phyloP scores from a whole-genome alignment of 2,888 invertebrate species.

The Monoplex corrugatus region DNA sequence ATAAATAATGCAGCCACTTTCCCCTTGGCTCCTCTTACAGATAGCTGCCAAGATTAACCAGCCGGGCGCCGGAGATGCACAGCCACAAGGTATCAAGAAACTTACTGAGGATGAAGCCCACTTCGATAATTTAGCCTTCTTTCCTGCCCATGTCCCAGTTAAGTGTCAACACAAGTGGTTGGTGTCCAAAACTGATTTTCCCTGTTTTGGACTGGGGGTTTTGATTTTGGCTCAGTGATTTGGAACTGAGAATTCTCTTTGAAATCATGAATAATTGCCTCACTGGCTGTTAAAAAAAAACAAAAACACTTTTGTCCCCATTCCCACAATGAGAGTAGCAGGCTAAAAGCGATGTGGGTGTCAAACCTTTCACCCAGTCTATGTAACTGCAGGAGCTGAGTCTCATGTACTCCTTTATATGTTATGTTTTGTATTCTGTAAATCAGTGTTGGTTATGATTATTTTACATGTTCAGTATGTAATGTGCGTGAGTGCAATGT shows the following conservation, averaged over 20 bases:
- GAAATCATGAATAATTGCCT: too few relatives aligned
- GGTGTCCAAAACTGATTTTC: not conserved
- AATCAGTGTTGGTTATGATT: not conserved
- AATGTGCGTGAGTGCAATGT: not conserved
- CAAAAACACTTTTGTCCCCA: not conserved
- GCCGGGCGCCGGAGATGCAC: conserved; percentile 75
- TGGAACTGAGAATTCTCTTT: not conserved
- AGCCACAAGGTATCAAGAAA: conserved; percentile 73
- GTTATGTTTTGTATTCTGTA: not conserved
- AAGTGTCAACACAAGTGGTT: not conserved
- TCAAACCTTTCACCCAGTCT: conserved; percentile 22
- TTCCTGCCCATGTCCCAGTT: conserved; percentile 24
- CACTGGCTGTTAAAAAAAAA: not conserved
- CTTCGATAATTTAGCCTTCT: conserved; percentile 60
- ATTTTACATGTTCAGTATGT: not conserved
- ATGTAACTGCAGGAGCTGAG: conserved; percentile 36
- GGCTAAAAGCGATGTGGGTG: conserved; percentile 42
- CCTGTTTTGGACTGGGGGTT: not conserved
- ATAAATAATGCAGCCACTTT: conserved; percentile 35
- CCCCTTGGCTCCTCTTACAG: conserved; percentile 63
- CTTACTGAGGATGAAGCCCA: conserved; percentile 74
- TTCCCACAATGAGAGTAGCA: not conserved
- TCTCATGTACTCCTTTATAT: not conserved
- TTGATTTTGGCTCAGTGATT: not conserved
- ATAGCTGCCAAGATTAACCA: conserved; percentile 79